Conservation (phyloP, 2,888 invertebrate genomes). For the Acleris emargana region DNA sequence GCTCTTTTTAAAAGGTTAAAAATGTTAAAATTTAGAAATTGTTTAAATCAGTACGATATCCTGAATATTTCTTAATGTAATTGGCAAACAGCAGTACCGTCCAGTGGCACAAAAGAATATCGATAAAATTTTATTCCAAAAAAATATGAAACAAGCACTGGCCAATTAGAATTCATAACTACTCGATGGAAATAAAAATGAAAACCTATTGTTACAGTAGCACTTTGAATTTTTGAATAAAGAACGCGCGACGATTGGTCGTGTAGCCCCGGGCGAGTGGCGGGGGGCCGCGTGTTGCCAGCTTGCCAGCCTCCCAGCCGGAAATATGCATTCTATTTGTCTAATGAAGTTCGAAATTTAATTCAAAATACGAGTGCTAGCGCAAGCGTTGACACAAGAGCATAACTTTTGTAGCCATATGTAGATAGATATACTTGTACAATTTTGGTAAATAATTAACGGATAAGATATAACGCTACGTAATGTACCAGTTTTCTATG, state of each 20-base stretch:
- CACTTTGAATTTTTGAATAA: conserved; percentile 65
- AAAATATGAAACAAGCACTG: conserved; percentile 44
- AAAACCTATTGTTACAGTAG: conserved; percentile 60
- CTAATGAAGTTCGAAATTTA: conserved; percentile 64
- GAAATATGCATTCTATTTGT: conserved; percentile 76
- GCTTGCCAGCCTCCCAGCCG: conserved; percentile 67
- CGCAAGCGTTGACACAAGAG: background rate
- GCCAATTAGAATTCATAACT: conserved; percentile 63
- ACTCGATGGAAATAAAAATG: conserved; percentile 60
- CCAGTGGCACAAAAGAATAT: conserved; percentile 4
- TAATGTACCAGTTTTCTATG: conserved; percentile 11
- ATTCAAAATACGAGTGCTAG: conserved; percentile 28
- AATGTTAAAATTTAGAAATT: too few relatives aligned
- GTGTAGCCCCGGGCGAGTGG: conserved; percentile 74
- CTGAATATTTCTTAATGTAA: too few relatives aligned
- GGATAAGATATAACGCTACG: background rate
- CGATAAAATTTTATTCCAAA: conserved; percentile 19
- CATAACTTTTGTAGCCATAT: conserved; percentile 2
- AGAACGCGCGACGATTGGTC: conserved; percentile 72
- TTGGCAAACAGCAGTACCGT: too few relatives aligned
- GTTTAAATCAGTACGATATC: too few relatives aligned
- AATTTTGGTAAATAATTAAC: background rate
- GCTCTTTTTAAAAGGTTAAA: too few relatives aligned
- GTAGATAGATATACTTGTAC: background rate
- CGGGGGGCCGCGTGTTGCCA: conserved; percentile 76